Base-by-base conservation (phyloP, 2,113 vertebrate species). In the Myiopsitta monachus region DNA sequence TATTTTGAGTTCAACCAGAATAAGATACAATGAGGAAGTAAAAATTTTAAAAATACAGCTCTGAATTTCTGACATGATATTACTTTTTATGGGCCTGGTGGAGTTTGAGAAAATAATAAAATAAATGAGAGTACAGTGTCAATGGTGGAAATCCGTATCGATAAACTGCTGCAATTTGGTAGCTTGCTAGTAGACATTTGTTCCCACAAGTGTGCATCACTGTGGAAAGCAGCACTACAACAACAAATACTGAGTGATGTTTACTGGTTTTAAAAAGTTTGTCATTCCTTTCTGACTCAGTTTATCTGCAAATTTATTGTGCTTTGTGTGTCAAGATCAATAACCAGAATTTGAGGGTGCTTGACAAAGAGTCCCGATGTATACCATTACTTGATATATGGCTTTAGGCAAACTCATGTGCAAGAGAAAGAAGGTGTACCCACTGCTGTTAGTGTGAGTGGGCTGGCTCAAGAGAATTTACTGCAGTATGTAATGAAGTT, bases 1-100 rank as follows among this genome's bases (percentile, higher is more conserved):
- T 47, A 81, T 68, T 52, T 47, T 55, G 43, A 95, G 69, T 90
- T 87, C 90, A 90, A 84, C 27, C 62, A 95, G 96, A 92, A 61
- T 76, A 85, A 95, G 68, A 63, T 14, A 36, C 17, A 68, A 69
- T 49, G 88, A 83, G 41, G 89, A 72, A 90, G 43, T 38, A 85
- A 80, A 81, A 66, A 68, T 46, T 39, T 41, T 0, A 57, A 89
- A 83, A 87, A 64, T 63, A 61, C 12, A 54, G 49, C 22, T 87
- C 55, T n/a, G 14, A 8, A 54, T 80, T 92, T 76, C 59, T 86
- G 28, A 64, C 43, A 75, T 75, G 24, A 63, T 84, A 54, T 47
- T 83, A 41, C 46, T 92, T 95, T 91, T 68, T 80, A 78, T 67
- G 68, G 77, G 41, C 75, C 39, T 36, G n/a, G 33, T 31, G 49